Evolutionary conservation across 2,888 invertebrate species (phyloP).

Genomic region (Conomelus anceps): DNA sequence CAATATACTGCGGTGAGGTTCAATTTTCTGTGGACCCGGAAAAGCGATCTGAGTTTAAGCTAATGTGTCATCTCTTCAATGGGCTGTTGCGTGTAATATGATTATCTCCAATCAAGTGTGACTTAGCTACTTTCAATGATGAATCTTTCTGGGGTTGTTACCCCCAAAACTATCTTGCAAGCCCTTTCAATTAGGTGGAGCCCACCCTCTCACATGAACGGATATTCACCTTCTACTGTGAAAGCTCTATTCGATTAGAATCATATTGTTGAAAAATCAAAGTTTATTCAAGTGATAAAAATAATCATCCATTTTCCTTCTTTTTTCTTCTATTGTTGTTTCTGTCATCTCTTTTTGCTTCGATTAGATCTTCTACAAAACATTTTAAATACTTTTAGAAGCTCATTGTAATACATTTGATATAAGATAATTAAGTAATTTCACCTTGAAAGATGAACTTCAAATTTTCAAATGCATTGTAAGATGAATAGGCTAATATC

Average conservation of each 20-base stretch:
- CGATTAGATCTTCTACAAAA: too few species aligned
- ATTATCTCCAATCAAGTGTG: neutral
- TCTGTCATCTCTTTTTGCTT: neutral
- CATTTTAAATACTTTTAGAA: too few species aligned
- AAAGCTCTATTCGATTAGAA: neutral
- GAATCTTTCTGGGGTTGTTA: neutral
- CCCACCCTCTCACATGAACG: neutral
- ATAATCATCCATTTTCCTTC: neutral
- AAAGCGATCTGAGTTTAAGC: neutral
- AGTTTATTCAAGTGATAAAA: neutral
- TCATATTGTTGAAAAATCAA: neutral
- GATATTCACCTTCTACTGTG: neutral
- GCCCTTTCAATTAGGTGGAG: neutral
- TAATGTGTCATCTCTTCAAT: neutral
- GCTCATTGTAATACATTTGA: too few species aligned
- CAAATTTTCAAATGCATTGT: too few species aligned
- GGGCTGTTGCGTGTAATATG: neutral
- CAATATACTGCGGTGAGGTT: neutral
- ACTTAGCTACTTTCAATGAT: neutral
- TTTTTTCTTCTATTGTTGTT: neutral
- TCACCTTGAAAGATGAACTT: too few species aligned
- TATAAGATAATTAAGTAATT: too few species aligned
- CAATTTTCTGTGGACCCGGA: too few species aligned
- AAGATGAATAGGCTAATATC: too few species aligned
- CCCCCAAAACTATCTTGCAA: neutral